A percentile compares a stretch with the other conserved stretches of the same genome.
Conservation (phyloP, 2,888 invertebrate genomes). For the Dolomedes plantarius region DNA sequence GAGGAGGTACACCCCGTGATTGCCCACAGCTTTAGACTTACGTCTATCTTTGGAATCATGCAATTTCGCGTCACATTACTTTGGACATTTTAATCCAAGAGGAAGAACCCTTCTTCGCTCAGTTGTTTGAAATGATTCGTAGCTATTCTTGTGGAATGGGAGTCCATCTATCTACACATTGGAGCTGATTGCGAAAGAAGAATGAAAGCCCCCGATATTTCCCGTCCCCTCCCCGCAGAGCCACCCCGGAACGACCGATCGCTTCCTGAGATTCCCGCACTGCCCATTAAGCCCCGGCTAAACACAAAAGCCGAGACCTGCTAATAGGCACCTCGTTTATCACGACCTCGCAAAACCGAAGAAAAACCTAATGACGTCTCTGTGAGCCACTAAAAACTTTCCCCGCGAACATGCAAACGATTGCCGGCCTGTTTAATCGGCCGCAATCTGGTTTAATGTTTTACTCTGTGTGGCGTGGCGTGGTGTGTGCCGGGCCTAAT, state of each 20-base stretch:
- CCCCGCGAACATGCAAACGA: constrained; percentile 39
- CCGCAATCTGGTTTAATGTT: constrained; percentile 50
- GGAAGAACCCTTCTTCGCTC: too few relatives aligned
- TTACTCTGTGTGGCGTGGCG: constrained; percentile 17
- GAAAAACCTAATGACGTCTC: constrained; percentile 47
- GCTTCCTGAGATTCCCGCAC: constrained; percentile 1
- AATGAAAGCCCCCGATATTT: too few relatives aligned
- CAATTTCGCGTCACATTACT: too few relatives aligned
- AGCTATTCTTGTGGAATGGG: too few relatives aligned
- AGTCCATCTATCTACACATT: too few relatives aligned
- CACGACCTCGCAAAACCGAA: not conserved
- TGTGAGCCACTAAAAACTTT: constrained; percentile 2
- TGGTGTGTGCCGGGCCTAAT: constrained; percentile 28
- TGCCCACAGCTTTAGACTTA: too few relatives aligned
- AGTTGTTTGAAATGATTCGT: too few relatives aligned
- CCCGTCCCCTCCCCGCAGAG: not conserved
- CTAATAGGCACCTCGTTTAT: constrained; percentile 34
- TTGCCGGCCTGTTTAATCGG: constrained; percentile 29
- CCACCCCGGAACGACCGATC: not conserved
- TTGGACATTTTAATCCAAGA: too few relatives aligned
- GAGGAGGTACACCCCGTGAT: too few relatives aligned
- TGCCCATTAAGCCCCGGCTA: constrained; percentile 26
- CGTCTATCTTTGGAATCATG: too few relatives aligned
- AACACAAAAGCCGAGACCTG: constrained; percentile 29
- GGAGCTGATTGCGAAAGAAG: too few relatives aligned